Percentiles rank a stretch among this genome's conserved stretches.
phyloP scores from a whole-genome alignment of 2,888 invertebrate genomes.

The Andrena camellia region DNA sequence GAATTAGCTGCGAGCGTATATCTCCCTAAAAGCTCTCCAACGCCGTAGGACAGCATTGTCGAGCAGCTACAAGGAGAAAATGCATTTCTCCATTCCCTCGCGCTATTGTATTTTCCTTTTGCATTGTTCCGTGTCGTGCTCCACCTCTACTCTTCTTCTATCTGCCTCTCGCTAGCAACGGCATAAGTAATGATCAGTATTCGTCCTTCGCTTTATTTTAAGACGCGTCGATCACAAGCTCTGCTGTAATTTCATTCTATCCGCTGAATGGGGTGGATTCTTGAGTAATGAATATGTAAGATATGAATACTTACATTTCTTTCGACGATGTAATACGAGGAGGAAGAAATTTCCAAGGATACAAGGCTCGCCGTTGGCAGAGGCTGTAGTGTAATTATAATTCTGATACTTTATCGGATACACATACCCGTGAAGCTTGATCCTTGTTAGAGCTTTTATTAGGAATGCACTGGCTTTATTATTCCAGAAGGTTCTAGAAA shows the following conservation, averaged over 20 bases:
- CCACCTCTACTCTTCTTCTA: not conserved
- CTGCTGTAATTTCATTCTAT: constrained; percentile 15
- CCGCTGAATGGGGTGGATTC: not conserved
- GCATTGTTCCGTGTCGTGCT: constrained; percentile 36
- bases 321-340: not conserved
- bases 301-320: constrained; percentile 31
- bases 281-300: constrained; percentile 12
- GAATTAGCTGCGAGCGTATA: constrained; percentile 61
- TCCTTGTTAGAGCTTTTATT: too few species aligned
- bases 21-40: constrained; percentile 50
- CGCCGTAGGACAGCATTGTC: constrained; percentile 49
- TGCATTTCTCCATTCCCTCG: constrained; percentile 44
- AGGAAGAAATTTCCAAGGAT: not conserved
- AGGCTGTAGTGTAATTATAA: not conserved
- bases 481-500: too few species aligned
- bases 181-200: constrained; percentile 43
- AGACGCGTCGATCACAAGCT: constrained; percentile 2
- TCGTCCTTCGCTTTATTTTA: constrained; percentile 35
- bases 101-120: constrained; percentile 53
- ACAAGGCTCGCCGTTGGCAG: not conserved
- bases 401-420: not conserved
- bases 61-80: constrained; percentile 57
- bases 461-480: too few species aligned
- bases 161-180: not conserved
- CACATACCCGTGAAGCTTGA: too few species aligned